phyloP scores from a whole-genome alignment of 1,140 invertebrate species.

The Bicyclus anynana region DNA sequence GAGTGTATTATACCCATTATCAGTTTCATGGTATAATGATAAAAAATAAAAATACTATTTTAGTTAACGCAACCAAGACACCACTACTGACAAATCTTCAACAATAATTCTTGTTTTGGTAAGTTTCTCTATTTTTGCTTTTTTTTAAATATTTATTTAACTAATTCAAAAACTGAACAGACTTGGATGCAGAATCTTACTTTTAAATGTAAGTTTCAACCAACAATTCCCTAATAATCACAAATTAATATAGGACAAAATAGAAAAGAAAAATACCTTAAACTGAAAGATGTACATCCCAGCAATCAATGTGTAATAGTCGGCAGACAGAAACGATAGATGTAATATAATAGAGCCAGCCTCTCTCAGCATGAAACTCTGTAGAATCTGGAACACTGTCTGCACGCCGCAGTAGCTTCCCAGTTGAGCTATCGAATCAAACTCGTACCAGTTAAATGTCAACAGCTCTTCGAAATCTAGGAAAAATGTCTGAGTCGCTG shows the following conservation, averaged over 20 bases:
- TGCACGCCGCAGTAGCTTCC: conserved; percentile 74
- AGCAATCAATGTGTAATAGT: conserved; percentile 90
- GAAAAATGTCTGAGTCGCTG: conserved; percentile 85
- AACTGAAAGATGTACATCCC: conserved; percentile 90
- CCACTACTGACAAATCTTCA: too few species aligned
- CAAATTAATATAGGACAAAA: not conserved
- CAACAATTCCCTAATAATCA: too few species aligned
- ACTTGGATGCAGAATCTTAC: too few species aligned
- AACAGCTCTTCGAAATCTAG: conserved; percentile 66
- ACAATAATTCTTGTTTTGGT: too few species aligned
- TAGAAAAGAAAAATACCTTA: conserved; percentile 78
- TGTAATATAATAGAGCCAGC: conserved; percentile 90
- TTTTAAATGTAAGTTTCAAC: too few species aligned
- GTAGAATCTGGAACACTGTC: conserved; percentile 87
- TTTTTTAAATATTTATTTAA: too few species aligned
- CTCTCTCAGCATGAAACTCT: conserved; percentile 86
- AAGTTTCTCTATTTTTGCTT: too few species aligned
- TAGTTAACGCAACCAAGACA: too few species aligned
- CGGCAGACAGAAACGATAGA: conserved; percentile 88
- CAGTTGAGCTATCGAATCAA: conserved; percentile 67
- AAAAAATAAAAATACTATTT: too few species aligned
- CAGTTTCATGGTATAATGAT: too few species aligned
- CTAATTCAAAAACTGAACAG: too few species aligned
- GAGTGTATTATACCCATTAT: too few species aligned
- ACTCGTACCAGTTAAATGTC: conserved; percentile 79